These are phyloP conservation scores for Hemicentrotus pulcherrimus DNA, from an alignment of 35 echinoderm and acorn worm species.

Conservation along the genomic window DNA sequence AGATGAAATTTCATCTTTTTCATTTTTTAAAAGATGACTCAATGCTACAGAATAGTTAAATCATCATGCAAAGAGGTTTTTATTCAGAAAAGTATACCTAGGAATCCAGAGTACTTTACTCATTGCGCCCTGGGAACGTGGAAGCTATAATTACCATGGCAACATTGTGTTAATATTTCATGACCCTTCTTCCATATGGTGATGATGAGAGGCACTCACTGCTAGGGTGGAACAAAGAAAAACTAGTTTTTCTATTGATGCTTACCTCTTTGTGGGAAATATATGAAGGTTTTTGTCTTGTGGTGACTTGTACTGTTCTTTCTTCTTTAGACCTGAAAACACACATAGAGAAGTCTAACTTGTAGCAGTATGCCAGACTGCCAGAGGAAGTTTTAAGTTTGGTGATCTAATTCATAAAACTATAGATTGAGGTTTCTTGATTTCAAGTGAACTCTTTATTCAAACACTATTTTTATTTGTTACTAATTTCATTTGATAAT, in stretches of 20 bases:
- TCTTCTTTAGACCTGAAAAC: no score
- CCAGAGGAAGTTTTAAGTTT: no score
- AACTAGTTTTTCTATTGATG: background rate
- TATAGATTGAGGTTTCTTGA: no score
- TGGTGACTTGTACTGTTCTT: no score
- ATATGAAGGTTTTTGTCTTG: background rate
- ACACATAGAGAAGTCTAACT: no score
- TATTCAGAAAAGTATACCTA: background rate
- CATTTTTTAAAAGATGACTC: no score
- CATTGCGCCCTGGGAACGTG: background rate
- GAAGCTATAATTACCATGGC: background rate
- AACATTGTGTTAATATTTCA: background rate
- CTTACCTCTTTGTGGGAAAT: background rate
- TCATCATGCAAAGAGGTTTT: background rate
- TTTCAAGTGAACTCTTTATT: no score
- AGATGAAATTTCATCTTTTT: no score
- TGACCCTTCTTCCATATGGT: background rate
- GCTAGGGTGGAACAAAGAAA: background rate
- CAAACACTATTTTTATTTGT: no score
- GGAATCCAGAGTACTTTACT: background rate
- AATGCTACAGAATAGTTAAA: background rate
- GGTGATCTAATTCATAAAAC: no score
- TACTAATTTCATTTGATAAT: no score
- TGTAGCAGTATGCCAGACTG: no score
- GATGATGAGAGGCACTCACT: background rate